A percentile compares a stretch with the other conserved stretches of the same genome.
Evolutionary conservation across 2,797 vertebrate species (phyloP).

Genomic region (Leptoclinus maculatus): DNA sequence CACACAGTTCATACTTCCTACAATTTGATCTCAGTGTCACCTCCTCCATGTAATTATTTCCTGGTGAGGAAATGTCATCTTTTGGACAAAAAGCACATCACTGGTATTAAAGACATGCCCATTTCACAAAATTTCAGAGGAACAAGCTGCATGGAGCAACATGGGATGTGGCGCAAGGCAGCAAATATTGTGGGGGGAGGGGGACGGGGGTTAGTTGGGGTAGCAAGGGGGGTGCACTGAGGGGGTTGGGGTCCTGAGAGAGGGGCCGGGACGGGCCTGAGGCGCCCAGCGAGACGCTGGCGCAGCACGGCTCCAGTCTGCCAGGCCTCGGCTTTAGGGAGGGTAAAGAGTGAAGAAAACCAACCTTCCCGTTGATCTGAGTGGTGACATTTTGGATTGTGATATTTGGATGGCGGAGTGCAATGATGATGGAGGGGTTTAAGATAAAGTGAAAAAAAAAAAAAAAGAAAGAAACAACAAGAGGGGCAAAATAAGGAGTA

Average conservation of each 20-base stretch:
- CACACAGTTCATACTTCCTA: not conserved
- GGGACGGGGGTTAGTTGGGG: not conserved
- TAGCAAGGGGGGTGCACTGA: slow-evolving; percentile 21
- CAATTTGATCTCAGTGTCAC: not conserved
- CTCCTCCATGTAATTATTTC: not conserved
- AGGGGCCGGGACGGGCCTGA: slow-evolving; percentile 74
- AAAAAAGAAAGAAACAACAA: slow-evolving; percentile 62
- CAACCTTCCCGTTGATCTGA: slow-evolving; percentile 99
- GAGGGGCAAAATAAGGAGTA: slow-evolving; percentile 64
- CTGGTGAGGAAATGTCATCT: not conserved
- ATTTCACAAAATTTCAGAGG: slow-evolving; percentile 61
- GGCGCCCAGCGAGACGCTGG: slow-evolving; percentile 70
- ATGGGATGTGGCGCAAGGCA: slow-evolving; percentile 19
- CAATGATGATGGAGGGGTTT: slow-evolving; percentile 92
- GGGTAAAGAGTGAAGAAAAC: slow-evolving; percentile 92
- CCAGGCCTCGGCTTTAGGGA: slow-evolving; percentile 59
- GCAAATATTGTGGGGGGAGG: slow-evolving; percentile 12
- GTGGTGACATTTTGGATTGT: slow-evolving; percentile 91
- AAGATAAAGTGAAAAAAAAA: slow-evolving; percentile 85
- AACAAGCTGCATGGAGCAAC: slow-evolving; percentile 18
- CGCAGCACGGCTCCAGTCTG: slow-evolving; percentile 76
- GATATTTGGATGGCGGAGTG: slow-evolving; percentile 91
- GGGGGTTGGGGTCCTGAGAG: slow-evolving; percentile 46
- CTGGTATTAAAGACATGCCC: slow-evolving; percentile 4
- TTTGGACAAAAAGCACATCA: not conserved